Evolutionary conservation across 1,140 invertebrate genomes (phyloP), one percentile per base, ranked within the genome.

Genomic region (Centruroides vittatus): DNA sequence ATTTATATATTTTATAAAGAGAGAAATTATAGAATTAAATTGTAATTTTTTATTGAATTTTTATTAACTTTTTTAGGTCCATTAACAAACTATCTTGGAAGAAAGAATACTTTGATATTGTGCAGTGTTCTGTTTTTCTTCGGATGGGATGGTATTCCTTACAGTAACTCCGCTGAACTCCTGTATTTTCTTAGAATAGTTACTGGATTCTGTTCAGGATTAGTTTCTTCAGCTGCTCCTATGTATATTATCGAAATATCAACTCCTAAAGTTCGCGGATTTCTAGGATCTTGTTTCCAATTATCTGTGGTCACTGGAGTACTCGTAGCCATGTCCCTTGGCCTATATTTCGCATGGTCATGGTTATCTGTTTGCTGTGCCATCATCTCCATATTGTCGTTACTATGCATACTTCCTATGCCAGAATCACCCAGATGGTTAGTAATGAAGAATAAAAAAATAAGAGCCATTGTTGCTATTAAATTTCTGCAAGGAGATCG

Each of bases 231-330:
- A 4, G 75, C 78, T 11, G 76, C 76, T 8, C 82, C 84, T 3
- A 85, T 93, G 61, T 94, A 93, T 75, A 84, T 93, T 65, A 89
- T 86, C 57, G 91, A 95, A 78, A 91, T 91, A 67, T 86, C 89
- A n/a, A 83, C 88, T 50, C 86, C 89, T 10, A 82, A 86, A 54
- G 85, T 86, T 1, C 77, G 91, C 66, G 89, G 89, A 10, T 79
- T 84, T 1, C 73, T 92, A 0, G 89, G 88, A 10, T 86, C 89
- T 0, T 83, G 89, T 61, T 81, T 91, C 62, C 88, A 93, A 69
- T 73, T 89, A 5, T 86, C 86, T 67, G 81, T 85, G 48, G 81
- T 81, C 8, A 63, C 86, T n/a, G 92, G 92, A 5, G 82, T 91
- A 65, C 70, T 93, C 0, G 78, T 84, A 47, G 77, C 84, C 0